These are phyloP conservation scores for Pilophorus perplexus DNA, from an alignment of 2,888 invertebrate genomes.

Conservation along the genomic window DNA sequence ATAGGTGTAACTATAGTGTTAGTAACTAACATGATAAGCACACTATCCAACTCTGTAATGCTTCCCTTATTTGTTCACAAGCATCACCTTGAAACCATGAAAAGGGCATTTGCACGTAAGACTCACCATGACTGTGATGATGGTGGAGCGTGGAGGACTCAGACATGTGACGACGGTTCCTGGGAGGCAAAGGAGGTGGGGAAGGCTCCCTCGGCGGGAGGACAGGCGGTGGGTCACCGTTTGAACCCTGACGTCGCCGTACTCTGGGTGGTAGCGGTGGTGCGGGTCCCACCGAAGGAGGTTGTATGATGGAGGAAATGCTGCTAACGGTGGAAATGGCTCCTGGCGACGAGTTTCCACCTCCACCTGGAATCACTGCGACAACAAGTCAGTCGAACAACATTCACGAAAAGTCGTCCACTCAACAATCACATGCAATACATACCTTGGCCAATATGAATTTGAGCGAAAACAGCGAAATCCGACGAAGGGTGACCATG, in stretches of 20 bases:
- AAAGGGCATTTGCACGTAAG: too few species aligned
- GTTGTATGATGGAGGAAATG: neutral
- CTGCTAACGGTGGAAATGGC: conserved; percentile 34
- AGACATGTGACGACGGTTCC: conserved; percentile 41
- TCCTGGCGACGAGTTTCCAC: conserved; percentile 41
- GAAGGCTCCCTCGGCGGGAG: conserved; percentile 66
- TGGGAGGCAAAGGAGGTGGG: conserved; percentile 65
- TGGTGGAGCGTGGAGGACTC: conserved; percentile 35
- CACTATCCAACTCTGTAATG: too few species aligned
- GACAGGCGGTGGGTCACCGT: conserved; percentile 55
- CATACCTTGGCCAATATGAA: conserved; percentile 28
- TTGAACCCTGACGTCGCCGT: conserved; percentile 37
- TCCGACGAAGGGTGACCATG: conserved; percentile 16
- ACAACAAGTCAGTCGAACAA: neutral
- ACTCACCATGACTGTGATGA: conserved; percentile 27
- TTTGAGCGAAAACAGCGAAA: conserved; percentile 29
- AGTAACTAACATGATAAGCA: too few species aligned
- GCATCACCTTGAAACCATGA: too few species aligned
- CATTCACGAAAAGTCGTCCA: neutral
- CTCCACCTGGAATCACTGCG: neutral
- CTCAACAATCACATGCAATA: neutral
- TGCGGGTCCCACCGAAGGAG: conserved; percentile 16
- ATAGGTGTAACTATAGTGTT: too few species aligned
- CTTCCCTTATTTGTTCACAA: too few species aligned
- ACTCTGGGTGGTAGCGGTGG: conserved; percentile 43